Percentiles rank a stretch among this genome's conserved stretches.
Conservation (phyloP, 2,888 invertebrate species). For the Aproaerema taeniolella region DNA sequence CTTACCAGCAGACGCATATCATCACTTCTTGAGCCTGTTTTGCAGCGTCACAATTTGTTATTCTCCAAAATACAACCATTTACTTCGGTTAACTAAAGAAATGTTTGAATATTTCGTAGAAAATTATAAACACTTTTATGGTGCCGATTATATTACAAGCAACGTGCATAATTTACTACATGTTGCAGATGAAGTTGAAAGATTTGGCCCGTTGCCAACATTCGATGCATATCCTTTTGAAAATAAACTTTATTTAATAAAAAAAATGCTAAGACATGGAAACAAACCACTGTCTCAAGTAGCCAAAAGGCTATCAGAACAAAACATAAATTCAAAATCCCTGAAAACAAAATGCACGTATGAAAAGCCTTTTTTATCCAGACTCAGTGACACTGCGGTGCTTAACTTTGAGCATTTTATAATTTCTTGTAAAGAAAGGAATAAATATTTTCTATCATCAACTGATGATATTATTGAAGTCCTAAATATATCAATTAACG, state of each 20-base stretch:
- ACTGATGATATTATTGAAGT: neutral
- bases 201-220: constrained; percentile 6
- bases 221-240: constrained; percentile 17
- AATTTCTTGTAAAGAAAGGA: neutral
- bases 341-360: neutral
- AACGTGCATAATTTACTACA: constrained; percentile 18
- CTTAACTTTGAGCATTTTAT: neutral
- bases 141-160: constrained; percentile 16
- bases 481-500: neutral
- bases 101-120: constrained; percentile 19
- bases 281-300: constrained; percentile 11
- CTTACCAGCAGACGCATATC: constrained; percentile 10
- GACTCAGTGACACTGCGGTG: neutral
- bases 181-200: constrained; percentile 8
- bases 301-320: constrained; percentile 4
- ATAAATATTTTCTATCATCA: neutral
- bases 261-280: constrained; percentile 14
- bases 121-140: constrained; percentile 14
- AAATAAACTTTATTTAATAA: constrained; percentile 17
- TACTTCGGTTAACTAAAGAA: constrained; percentile 16
- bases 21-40: constrained; percentile 17
- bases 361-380: neutral
- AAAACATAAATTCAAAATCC: neutral
- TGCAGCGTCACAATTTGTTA: constrained; percentile 23
- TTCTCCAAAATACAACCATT: constrained; percentile 11